Evolutionary conservation across 2,113 vertebrate genomes (phyloP).

Genomic region (Corvus moneduloides): DNA sequence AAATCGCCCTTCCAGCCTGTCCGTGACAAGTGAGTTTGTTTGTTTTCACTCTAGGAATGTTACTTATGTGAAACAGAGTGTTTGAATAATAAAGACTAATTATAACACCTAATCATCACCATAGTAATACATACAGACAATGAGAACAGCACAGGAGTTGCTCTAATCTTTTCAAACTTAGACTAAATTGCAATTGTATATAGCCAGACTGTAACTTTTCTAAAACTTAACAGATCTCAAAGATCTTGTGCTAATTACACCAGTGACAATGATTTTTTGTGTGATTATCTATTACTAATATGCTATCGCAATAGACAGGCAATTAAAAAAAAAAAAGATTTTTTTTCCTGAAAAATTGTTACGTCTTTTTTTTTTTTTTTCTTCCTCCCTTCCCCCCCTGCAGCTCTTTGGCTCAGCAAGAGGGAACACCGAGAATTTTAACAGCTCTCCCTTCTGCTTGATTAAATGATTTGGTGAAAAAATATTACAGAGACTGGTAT

Average conservation of each 20-base stretch:
- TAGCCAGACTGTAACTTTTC: conserved; percentile 6
- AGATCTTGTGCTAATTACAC: background rate
- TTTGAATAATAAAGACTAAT: conserved; percentile 60
- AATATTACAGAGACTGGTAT: conserved; percentile 69
- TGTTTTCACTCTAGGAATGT: conserved; percentile 50
- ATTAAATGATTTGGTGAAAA: conserved; percentile 71
- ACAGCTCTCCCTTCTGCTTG: conserved; percentile 93
- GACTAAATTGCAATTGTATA: background rate
- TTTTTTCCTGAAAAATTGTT: conserved; percentile 32
- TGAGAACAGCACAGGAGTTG: conserved; percentile 13
- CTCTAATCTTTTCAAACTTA: conserved; percentile 9
- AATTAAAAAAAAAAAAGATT: background rate
- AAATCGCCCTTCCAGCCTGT: conserved; percentile 94
- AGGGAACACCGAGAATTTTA: conserved; percentile 92
- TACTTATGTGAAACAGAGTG: conserved; percentile 52
- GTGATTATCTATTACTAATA: background rate
- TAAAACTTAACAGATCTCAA: conserved; percentile 16
- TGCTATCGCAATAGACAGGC: background rate
- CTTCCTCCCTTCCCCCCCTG: conserved; percentile 25
- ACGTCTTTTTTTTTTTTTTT: conserved; percentile 7
- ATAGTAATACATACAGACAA: conserved; percentile 20
- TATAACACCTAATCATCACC: conserved; percentile 53
- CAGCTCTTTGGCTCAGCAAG: conserved; percentile 93
- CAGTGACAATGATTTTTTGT: background rate
- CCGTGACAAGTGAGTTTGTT: conserved; percentile 89